Evolutionary conservation across 2,797 vertebrate genomes (phyloP).

Genomic region (Rhadinocentrus ornatus): DNA sequence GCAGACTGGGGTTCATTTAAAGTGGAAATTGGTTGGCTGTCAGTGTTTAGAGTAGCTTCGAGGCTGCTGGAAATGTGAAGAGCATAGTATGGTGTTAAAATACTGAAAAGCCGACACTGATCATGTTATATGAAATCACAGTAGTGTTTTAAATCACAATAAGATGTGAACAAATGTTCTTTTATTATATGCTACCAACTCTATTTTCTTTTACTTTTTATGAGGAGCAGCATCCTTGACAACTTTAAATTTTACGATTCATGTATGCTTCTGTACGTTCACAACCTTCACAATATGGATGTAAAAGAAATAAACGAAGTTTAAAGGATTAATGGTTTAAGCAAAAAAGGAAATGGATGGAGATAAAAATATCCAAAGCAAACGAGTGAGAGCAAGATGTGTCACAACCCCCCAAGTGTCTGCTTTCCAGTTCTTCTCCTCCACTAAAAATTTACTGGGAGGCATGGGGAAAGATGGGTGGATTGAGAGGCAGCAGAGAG

Average conservation of each 20-base stretch:
- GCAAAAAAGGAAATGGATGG: conserved; percentile 1
- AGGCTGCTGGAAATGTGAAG: neutral
- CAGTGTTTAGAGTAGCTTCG: no score
- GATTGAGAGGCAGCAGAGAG: conserved; percentile 31
- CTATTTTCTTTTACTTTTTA: neutral
- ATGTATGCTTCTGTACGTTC: neutral
- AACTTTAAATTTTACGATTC: neutral
- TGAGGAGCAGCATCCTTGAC: neutral
- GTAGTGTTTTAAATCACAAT: neutral
- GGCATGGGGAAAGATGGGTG: conserved; percentile 50
- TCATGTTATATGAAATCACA: neutral
- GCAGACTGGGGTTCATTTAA: no score
- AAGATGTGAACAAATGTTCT: neutral
- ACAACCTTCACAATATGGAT: neutral
- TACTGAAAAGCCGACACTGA: no score
- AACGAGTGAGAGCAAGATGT: conserved; percentile 37
- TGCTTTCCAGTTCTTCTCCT: conserved; percentile 46
- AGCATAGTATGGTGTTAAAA: no score
- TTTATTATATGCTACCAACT: neutral
- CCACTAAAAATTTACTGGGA: conserved; percentile 48
- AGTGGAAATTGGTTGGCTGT: no score
- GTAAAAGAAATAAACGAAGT: conserved; percentile 21
- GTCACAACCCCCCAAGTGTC: conserved; percentile 51
- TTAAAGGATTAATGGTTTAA: neutral
- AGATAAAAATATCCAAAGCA: conserved; percentile 52